Evolutionary conservation across 1,140 invertebrate species (phyloP).

Genomic region (Anastatus disparis): DNA sequence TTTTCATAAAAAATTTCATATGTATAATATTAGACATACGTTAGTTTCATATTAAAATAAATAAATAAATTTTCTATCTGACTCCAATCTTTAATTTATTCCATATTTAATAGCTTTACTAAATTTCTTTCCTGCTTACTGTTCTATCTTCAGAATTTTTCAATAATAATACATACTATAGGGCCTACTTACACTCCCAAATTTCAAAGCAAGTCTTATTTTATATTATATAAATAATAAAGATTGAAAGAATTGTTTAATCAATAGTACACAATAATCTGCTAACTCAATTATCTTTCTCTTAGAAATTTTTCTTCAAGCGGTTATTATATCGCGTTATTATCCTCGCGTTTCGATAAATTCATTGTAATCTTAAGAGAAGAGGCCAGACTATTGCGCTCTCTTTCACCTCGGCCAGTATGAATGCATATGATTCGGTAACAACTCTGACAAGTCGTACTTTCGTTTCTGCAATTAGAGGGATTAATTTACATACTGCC

Average conservation of each 20-base stretch:
- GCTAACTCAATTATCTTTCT: background rate
- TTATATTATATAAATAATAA: too few relatives aligned
- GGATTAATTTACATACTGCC: constrained; percentile 43
- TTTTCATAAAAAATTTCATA: too few relatives aligned
- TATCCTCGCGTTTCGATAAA: constrained; percentile 26
- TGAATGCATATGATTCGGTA: constrained; percentile 42
- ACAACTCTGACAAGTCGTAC: constrained; percentile 27
- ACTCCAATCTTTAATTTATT: too few relatives aligned
- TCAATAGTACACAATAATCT: background rate
- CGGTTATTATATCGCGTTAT: background rate
- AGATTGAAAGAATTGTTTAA: background rate
- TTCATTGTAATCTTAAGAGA: constrained; percentile 40
- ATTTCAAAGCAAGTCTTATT: too few relatives aligned
- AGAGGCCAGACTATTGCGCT: too few relatives aligned
- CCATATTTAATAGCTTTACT: too few relatives aligned
- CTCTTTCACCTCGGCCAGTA: background rate
- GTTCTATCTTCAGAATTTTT: too few relatives aligned
- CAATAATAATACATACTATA: too few relatives aligned
- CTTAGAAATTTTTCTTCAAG: background rate
- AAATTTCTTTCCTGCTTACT: too few relatives aligned
- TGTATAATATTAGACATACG: too few relatives aligned
- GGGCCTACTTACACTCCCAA: background rate
- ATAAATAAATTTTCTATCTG: too few relatives aligned
- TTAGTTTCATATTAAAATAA: too few relatives aligned
- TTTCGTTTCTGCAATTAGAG: constrained; percentile 42